Evolutionary conservation across 2,113 vertebrate species (phyloP), one percentile per base, ranked within the genome.

Genomic region (Pelecanus crispus): DNA sequence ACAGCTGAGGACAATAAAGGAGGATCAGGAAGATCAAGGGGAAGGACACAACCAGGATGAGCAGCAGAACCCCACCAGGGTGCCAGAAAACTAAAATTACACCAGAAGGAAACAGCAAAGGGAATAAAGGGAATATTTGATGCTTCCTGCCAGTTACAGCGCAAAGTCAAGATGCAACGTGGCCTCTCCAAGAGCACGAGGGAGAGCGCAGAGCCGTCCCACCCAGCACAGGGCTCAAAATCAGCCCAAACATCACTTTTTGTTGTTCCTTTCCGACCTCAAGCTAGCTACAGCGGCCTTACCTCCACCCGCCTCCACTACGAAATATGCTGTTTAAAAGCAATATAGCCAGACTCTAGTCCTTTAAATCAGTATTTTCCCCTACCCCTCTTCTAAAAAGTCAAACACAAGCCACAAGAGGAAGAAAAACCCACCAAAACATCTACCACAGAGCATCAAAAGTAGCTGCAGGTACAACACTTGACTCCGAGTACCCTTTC

Each of bases 401-500:
- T 70, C 32, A 77, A 83, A 77, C 12, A n/a, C 38, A 67, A 86
- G 47, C 45, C 47, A 67, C 78, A 68, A 25, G 13, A 63, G 13
- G 42, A 93, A 84, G 70, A 89, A 83, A 78, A 94, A 4, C 7
- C 8, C 65, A 81, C 32, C 42, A 34, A 86, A 92, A 82, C 18
- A 62, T 25, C 71, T 47, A 58, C 38, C 47, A 50, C 15, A 56
- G 47, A 71, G 55, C 31, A 44, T 15, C 24, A 72, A 31, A 92
- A 87, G 73, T 32, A 91, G 66, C 45, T 92, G 89, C 42, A 86
- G 89, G 74, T 95, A 87, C 3, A 25, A 85, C 47, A 50, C n/a
- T 77, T 90, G 91, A 89, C 91, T 81, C 62, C 15, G 2, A 88
- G 78, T 94, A 68, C 89, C 89, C 89, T 95, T 77, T 95, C 34